phyloP scores from a whole-genome alignment of 1,140 invertebrate genomes.

The Drosophila navojoa region DNA sequence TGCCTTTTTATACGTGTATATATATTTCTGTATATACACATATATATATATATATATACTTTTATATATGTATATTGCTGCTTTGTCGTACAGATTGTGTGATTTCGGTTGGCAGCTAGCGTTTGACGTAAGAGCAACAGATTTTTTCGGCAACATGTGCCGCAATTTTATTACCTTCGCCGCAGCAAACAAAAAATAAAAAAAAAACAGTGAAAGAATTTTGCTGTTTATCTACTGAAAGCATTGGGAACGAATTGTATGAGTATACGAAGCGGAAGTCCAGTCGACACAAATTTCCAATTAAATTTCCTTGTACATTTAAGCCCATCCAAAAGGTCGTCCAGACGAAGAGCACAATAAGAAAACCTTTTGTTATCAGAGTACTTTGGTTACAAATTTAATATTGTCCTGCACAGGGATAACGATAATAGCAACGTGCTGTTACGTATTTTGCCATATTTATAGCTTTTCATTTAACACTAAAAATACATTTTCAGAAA shows the following conservation, averaged over 20 bases:
- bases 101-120: conserved; percentile 68
- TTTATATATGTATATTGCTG: conserved; percentile 16
- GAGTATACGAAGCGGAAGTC: conserved; percentile 27
- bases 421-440: neutral
- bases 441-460: neutral
- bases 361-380: neutral
- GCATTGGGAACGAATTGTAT: conserved; percentile 20
- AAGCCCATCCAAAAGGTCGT: neutral
- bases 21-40: neutral
- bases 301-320: conserved; percentile 28
- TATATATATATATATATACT: neutral
- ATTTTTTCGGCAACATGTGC: conserved; percentile 60
- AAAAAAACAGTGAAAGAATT: conserved; percentile 35
- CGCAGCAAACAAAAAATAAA: conserved; percentile 12
- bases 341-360: neutral
- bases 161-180: conserved; percentile 66
- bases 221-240: conserved; percentile 53
- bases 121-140: conserved; percentile 80
- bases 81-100: conserved; percentile 46
- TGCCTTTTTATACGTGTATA: conserved; percentile 36
- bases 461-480: neutral
- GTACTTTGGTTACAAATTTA: too few relatives aligned
- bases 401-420: neutral
- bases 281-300: conserved; percentile 36
- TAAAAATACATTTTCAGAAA: neutral